Evolutionary conservation across 1,140 invertebrate genomes (phyloP).

Genomic region (Lepidotrigona ventralis): DNA sequence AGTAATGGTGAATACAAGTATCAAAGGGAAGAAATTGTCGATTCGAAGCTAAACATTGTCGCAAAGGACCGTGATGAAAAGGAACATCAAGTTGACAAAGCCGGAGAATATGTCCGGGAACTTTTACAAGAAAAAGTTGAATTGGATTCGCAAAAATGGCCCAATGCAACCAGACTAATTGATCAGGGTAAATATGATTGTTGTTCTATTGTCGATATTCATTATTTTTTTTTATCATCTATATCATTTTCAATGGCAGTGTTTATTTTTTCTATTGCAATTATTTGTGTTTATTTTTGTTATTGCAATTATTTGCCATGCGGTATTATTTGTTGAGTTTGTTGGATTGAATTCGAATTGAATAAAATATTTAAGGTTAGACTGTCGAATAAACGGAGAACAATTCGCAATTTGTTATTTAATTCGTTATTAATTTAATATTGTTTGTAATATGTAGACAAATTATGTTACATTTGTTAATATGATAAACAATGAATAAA

Average conservation of each 20-base stretch:
- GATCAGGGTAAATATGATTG: constrained; percentile 83
- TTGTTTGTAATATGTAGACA: no score
- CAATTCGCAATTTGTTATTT: neutral
- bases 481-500: neutral
- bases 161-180: constrained; percentile 85
- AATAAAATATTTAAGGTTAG: constrained; percentile 22
- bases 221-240: neutral
- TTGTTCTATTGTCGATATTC: neutral
- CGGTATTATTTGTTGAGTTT: neutral
- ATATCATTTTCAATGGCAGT: constrained; percentile 17
- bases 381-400: neutral
- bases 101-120: constrained; percentile 88
- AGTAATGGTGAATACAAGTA: constrained; percentile 76
- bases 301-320: neutral
- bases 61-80: constrained; percentile 72
- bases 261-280: neutral
- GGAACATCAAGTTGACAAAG: constrained; percentile 82
- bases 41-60: constrained; percentile 58
- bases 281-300: neutral
- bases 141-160: constrained; percentile 85
- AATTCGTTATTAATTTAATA: neutral
- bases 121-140: constrained; percentile 87
- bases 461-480: neutral
- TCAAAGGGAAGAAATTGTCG: constrained; percentile 67
- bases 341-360: no score